Conservation (phyloP, 2,113 vertebrate genomes). For the Sphyrna mokarran region DNA sequence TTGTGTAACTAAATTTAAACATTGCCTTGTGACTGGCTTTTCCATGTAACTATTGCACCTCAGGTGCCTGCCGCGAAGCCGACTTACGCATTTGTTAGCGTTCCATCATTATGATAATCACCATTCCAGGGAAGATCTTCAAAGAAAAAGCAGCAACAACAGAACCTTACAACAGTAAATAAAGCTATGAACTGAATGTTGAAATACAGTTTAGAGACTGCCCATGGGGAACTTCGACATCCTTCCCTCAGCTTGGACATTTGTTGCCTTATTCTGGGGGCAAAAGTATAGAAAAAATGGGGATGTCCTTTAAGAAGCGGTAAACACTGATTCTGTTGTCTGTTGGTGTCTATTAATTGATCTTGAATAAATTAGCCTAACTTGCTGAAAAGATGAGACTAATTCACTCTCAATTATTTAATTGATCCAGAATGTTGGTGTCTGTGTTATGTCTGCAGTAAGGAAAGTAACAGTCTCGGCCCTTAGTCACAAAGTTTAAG, state of each 20-base stretch:
- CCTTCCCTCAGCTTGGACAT: neutral
- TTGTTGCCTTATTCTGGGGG: neutral
- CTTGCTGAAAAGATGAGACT: neutral
- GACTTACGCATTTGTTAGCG: neutral
- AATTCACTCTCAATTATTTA: neutral
- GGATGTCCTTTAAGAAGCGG: neutral
- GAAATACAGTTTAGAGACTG: neutral
- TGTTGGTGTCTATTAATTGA: neutral
- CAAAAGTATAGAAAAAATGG: neutral
- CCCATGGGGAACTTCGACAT: neutral
- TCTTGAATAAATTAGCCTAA: too few species aligned
- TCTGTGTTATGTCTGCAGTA: neutral
- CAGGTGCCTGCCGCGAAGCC: neutral
- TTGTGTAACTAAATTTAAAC: neutral
- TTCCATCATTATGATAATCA: too few species aligned
- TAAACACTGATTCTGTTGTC: neutral
- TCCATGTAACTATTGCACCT: neutral
- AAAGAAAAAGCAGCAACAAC: neutral
- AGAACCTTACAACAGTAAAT: neutral
- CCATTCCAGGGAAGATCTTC: neutral
- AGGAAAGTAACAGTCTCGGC: neutral
- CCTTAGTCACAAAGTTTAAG: neutral
- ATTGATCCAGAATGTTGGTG: neutral
- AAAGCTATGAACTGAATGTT: neutral
- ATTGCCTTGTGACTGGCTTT: too few species aligned